Percentiles rank a stretch among this genome's conserved stretches.
Evolutionary conservation across 2,888 invertebrate species (phyloP).

Genomic region (Diabrotica balteata): DNA sequence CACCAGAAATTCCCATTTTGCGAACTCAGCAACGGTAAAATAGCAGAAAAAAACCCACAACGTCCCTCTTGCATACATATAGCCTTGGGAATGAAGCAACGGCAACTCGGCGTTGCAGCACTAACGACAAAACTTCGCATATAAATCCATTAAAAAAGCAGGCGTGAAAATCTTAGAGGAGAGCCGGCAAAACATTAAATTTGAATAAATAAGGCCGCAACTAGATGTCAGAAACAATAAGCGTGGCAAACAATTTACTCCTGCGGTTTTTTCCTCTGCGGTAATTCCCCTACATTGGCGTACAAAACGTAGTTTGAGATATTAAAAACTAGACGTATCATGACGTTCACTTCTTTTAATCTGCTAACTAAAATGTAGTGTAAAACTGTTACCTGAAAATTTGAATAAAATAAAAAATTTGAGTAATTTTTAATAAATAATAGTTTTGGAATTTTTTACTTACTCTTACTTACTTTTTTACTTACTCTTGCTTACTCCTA

Average conservation of each 20-base stretch:
- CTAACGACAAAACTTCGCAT: slow-evolving; percentile 31
- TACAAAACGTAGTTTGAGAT: neutral
- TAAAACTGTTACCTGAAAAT: too few relatives aligned
- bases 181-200: slow-evolving; percentile 47
- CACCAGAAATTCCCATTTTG: slow-evolving; percentile 15
- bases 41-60: slow-evolving; percentile 9
- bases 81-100: slow-evolving; percentile 15
- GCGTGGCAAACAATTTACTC: slow-evolving; percentile 47
- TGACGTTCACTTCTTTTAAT: too few relatives aligned
- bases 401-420: too few relatives aligned
- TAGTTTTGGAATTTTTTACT: too few relatives aligned
- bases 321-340: neutral
- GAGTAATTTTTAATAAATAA: too few relatives aligned
- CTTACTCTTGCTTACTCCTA: too few relatives aligned
- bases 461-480: too few relatives aligned
- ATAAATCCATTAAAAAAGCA: slow-evolving; percentile 46
- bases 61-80: slow-evolving; percentile 16
- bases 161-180: slow-evolving; percentile 32
- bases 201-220: slow-evolving; percentile 51
- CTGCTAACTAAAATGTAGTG: too few relatives aligned
- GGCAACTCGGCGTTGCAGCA: slow-evolving; percentile 19
- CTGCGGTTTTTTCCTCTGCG: slow-evolving; percentile 30
- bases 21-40: slow-evolving; percentile 12
- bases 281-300: slow-evolving; percentile 24
- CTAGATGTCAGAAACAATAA: slow-evolving; percentile 52